Evolutionary conservation across 2,113 vertebrate genomes (phyloP), one percentile per base, ranked within the genome.

Genomic region (Elachura formosa): DNA sequence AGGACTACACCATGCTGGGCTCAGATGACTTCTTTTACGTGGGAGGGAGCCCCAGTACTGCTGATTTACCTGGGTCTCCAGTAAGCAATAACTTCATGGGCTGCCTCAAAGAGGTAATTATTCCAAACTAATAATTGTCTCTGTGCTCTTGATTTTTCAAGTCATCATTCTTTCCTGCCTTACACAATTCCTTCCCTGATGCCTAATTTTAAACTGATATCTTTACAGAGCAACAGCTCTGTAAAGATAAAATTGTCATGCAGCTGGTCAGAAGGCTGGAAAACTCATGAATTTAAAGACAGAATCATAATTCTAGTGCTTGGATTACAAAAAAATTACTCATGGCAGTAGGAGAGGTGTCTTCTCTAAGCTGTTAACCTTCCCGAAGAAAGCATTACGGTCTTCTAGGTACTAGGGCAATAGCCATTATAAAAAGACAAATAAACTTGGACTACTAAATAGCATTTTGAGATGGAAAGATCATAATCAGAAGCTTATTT

Each of bases 21-120:
- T 99, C 99, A 0, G 99, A 99, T 81, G 99, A 99, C 97, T 99
- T 99, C 98, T 99, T 99, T 98, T 99, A 99, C 1, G 99, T 99
- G 52, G 99, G 99, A 66, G 99, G 99, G 83, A 99, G 99, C 92
- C 99, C 99, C 25, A 99, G 99, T 89, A 99, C 99, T 0, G 99
- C 99, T 4, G 99, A 99, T 96, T 97, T 99, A 85, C 99, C 99
- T 31, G 99, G 99, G 36, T 99, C 99, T 58, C 99, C 99, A 12
- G 99, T 99, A 96, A 99, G 99, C 98, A 99, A 99, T 98, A 99
- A 99, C 96, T 99, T 99, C 97, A 99, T 99, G 99, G 99, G 99
- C 94, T 99, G 99, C 96, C 98, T 99, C 52, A 98, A 98, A 98
- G 99, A 99, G 99, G 99, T 99, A 98, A 97, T 11, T 80, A 20